Evolutionary conservation across 2,113 vertebrate genomes (phyloP).

Genomic region (Nycticryphes semicollaris): DNA sequence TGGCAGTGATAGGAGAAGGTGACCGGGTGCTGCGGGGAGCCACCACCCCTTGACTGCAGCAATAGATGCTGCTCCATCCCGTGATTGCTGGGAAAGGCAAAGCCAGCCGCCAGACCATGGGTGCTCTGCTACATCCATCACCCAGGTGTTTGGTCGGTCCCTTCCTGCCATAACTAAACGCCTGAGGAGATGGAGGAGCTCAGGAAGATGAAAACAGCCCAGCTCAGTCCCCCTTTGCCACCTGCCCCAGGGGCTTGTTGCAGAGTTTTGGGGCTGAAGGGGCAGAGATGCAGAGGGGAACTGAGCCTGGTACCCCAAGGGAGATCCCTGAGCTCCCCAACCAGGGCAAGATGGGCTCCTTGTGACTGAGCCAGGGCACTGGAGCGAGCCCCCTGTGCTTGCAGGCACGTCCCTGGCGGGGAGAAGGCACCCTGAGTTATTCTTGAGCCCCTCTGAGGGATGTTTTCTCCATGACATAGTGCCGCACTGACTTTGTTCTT

Average conservation of each 20-base stretch:
- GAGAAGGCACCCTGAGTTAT: neutral
- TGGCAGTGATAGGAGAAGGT: neutral
- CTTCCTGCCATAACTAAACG: neutral
- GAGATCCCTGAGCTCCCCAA: neutral
- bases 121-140: neutral
- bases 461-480: neutral
- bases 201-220: neutral
- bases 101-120: neutral
- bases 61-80: neutral
- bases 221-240: no score
- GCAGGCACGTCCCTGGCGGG: fast-evolving
- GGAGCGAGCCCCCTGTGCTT: neutral
- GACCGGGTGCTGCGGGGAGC: neutral
- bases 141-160: neutral
- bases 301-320: neutral
- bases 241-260: neutral
- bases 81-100: neutral
- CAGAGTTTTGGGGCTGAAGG: neutral
- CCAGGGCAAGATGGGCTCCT: neutral
- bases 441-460: neutral
- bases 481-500: neutral
- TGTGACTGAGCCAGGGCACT: fast-evolving
- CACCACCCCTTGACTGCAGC: neutral
- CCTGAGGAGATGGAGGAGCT: neutral
- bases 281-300: neutral